Base-by-base conservation (phyloP, 2,888 invertebrate species). In the Argyresthia albistria region DNA sequence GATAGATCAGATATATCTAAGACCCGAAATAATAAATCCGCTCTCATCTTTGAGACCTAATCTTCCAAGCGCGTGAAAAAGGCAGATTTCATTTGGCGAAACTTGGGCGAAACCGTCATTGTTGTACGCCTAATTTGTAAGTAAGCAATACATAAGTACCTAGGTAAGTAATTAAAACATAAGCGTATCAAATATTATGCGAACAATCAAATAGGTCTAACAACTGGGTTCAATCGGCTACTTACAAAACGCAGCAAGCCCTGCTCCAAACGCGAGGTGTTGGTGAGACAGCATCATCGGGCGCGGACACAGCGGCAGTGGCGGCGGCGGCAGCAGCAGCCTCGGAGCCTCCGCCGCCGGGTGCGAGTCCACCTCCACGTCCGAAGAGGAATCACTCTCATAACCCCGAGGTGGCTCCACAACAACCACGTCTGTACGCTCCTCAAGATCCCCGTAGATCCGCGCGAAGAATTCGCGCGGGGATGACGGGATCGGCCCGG, bases 381-480 rank as follows among this genome's bases (percentile, higher is more conserved):
- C 88, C 0, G 86, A 86, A n/a, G 80, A 83, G 0, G 83, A 83
- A 46, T 80, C 82, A 60, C 83, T 83, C 45, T 75, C 80, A 15
- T 65, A 69, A n/a, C n/a, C 46, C 15, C 46, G 46, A 9, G n/a
- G 25, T 11, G 25, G 25, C 46, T 25, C 46, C n/a, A 11, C n/a
- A 54, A 54, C 43, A 56, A 52, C 39, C 39, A 11, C 16, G 36
- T 8, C 42, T 11, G 36, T 48, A 36, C 55, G 57, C 53, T 80
- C 70, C 60, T 94, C 94, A n/a, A 94, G 82, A 63, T 94, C 92
- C 0, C 94, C 95, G 66, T 95, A 95, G 43, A 95, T 86, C 53
- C 93, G 88, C 50, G 93, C 93, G 69, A 95, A 95, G 74, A 95
- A 95, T 64, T 93, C 92, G 35, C 94, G 88, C 53, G 95, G 95